A percentile compares a stretch with the other conserved stretches of the same genome.
phyloP scores from a whole-genome alignment of 2,797 vertebrate genomes.

The Coranthus polyacanthus region DNA sequence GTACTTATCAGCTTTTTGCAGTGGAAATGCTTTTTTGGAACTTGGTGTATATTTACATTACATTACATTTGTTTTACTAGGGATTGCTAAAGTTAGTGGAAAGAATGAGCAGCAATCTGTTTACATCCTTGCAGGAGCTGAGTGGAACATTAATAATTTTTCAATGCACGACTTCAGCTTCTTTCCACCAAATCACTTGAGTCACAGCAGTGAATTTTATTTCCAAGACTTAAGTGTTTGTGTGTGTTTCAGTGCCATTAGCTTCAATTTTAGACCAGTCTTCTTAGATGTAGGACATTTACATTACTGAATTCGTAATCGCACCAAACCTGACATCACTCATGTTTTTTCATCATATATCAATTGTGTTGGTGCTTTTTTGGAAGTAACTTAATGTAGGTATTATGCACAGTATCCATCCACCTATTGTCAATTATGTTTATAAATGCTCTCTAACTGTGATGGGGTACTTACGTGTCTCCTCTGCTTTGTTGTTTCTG shows the following conservation, averaged over 20 bases:
- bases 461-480: slow-evolving; percentile 24
- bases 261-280: background rate
- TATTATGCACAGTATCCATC: slow-evolving; percentile 7
- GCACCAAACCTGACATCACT: background rate
- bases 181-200: slow-evolving; percentile 36
- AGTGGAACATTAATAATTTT: slow-evolving; percentile 61
- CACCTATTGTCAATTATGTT: slow-evolving; percentile 4
- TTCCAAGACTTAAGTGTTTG: background rate
- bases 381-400: background rate
- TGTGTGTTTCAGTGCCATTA: slow-evolving; percentile 30
- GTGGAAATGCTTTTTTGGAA: slow-evolving; percentile 58
- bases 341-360: background rate
- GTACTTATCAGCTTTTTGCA: slow-evolving; percentile 25
- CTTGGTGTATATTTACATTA: slow-evolving; percentile 69
- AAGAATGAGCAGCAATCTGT: slow-evolving; percentile 75
- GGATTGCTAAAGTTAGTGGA: slow-evolving; percentile 67
- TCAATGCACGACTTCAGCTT: slow-evolving; percentile 38
- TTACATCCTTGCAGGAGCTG: slow-evolving; percentile 50
- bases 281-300: slow-evolving; percentile 1
- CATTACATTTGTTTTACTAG: slow-evolving; percentile 60
- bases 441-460: slow-evolving; percentile 24
- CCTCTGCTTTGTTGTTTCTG: slow-evolving; percentile 47
- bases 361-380: background rate
- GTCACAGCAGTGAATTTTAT: slow-evolving; percentile 17
- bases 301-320: background rate